Base-by-base conservation (phyloP, 2,113 vertebrate genomes). In the Tamias sibiricus region DNA sequence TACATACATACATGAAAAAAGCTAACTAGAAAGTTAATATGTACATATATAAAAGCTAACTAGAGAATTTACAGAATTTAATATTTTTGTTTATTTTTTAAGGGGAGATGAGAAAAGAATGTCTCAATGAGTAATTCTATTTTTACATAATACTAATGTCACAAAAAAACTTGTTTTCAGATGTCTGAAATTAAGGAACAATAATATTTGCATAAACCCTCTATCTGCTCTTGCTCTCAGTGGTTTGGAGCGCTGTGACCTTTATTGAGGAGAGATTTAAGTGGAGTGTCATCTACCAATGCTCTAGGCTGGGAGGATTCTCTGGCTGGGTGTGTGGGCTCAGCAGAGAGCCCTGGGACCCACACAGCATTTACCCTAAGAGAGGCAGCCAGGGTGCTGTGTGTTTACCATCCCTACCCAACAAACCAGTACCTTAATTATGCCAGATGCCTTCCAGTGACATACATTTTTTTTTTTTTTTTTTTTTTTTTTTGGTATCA, bases 121-220 rank as follows among this genome's bases (percentile, higher is more conserved):
- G 66, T 40, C 14, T 85, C 11, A 42, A 0, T 54, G 82, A 20
- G 71, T 16, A 26, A 6, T 71, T 66, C 54, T 68, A 19, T 87
- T 26, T 40, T 20, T 1, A 1, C 2, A 0, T 42, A n/a, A 32
- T 30, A 54, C 1, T 14, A 19, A 40, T 10, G n/a, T n/a, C 37
- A 28, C 16, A n/a, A 81, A 20, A 87, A 37, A 68, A 59, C 11
- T 4, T 35, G 28, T 47, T n/a, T 42, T 37, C 32, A 8, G 22
- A 72, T 7, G 26, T 52, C 35, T 82, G 47, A 4, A 59, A 4
- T 40, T 28, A 14, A 92, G 71, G 28, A 87, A n/a, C 75, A 17
- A 30, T 30, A 49, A 26, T 8, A 35, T 40, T 74, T 84, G 35
- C 90, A 32, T 8, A 19, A 77, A 26, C 5, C 40, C 3, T 16